Percentiles rank a stretch among this genome's conserved stretches.
These are phyloP conservation scores for Cinclus mexicanus DNA, from an alignment of 2,113 vertebrate genomes.

Conservation along the genomic window DNA sequence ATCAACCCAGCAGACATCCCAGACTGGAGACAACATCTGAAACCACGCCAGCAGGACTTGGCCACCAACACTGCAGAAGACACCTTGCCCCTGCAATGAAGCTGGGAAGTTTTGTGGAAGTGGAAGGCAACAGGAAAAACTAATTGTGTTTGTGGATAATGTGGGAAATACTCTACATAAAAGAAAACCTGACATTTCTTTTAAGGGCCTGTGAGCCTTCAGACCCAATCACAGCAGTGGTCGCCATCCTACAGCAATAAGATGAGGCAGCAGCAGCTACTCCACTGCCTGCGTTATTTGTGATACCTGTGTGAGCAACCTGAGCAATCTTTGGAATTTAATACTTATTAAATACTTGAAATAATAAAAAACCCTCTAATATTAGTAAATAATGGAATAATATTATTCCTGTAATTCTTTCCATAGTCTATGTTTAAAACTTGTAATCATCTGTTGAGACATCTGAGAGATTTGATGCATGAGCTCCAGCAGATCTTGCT, in stretches of 20 bases:
- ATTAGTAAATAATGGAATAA: neutral
- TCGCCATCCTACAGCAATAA: neutral
- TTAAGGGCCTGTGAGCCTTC: neutral
- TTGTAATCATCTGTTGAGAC: neutral
- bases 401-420: neutral
- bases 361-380: neutral
- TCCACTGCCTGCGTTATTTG: neutral
- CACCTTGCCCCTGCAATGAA: fast-evolving
- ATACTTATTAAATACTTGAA: neutral
- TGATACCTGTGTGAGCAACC: neutral
- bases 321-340: neutral
- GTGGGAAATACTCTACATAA: neutral
- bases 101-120: neutral
- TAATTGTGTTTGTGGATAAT: neutral
- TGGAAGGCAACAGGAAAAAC: neutral
- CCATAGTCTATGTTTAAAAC: neutral
- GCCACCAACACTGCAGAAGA: neutral
- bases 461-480: neutral
- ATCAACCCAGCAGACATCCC: neutral
- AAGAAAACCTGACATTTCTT: neutral
- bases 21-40: neutral
- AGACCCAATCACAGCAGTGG: neutral
- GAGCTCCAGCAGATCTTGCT: neutral
- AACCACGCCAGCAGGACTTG: neutral
- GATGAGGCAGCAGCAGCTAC: neutral